Evolutionary conservation across 2,888 invertebrate species (phyloP).

Genomic region (Chrysopilus asiliformis): DNA sequence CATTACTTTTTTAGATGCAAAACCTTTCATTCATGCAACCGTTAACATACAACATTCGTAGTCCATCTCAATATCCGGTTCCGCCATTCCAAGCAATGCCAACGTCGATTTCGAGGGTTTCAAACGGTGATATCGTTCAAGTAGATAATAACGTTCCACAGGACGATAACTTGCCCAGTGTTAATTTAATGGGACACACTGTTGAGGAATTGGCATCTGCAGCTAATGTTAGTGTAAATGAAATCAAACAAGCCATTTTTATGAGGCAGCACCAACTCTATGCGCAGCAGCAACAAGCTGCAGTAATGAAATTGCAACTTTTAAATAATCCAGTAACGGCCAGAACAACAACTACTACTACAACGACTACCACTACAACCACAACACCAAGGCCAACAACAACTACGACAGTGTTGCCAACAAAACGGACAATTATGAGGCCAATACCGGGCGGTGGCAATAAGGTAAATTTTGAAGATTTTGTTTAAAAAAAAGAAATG

Average conservation of each 20-base stretch:
- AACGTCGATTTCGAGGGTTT: conserved; percentile 43
- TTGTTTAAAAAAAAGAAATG: not conserved
- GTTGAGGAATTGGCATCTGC: conserved; percentile 46
- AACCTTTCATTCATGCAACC: conserved; percentile 10
- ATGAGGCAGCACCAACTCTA: conserved; percentile 55
- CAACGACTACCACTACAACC: conserved; percentile 30
- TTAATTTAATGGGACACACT: conserved; percentile 36
- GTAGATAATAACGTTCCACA: conserved; percentile 4
- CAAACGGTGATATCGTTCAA: conserved; percentile 29
- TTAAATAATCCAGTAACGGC: conserved; percentile 36
- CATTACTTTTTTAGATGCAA: conserved; percentile 1
- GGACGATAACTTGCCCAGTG: conserved; percentile 10
- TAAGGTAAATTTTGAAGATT: conserved; percentile 16
- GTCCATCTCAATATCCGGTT: no score
- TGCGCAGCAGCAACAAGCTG: conserved; percentile 41
- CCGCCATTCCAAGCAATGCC: conserved; percentile 43
- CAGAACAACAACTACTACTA: conserved; percentile 29
- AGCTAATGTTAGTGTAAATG: conserved; percentile 65
- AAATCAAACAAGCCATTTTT: conserved; percentile 60
- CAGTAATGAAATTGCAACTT: conserved; percentile 20
- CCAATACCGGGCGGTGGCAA: conserved; percentile 20
- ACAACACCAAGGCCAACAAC: conserved; percentile 46
- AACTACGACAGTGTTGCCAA: conserved; percentile 29
- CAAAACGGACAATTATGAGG: conserved; percentile 24
- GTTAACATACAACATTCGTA: no score